Evolutionary conservation across 2,888 invertebrate genomes (phyloP).

Genomic region (Tipula confusa): DNA sequence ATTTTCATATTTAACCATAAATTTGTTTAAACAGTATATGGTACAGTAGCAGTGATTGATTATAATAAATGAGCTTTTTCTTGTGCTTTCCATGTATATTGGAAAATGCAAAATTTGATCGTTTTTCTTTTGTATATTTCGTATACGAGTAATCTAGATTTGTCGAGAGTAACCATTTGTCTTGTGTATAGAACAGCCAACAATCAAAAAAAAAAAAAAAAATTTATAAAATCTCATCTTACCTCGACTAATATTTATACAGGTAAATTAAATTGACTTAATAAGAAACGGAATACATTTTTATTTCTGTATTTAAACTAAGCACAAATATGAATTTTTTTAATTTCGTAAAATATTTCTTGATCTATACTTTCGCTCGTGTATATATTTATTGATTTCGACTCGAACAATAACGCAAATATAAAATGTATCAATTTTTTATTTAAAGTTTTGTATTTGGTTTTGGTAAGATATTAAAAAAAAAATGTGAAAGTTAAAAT

Average conservation of each 20-base stretch:
- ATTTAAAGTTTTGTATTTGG: no score
- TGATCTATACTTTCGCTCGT: no score
- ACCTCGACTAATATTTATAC: background rate
- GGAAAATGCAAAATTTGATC: background rate
- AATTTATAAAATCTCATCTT: background rate
- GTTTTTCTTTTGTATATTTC: background rate
- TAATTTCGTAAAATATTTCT: no score
- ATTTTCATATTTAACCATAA: constrained; percentile 20
- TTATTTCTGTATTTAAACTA: no score
- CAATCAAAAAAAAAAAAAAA: background rate
- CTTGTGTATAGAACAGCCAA: background rate
- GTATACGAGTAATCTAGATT: background rate
- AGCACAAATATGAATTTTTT: no score
- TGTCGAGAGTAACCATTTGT: background rate
- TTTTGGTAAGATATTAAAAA: no score
- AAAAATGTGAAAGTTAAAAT: no score
- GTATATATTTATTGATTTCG: no score
- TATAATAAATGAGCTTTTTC: background rate
- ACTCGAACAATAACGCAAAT: no score
- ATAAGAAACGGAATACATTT: no score
- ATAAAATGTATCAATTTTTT: no score
- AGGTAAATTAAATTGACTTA: constrained; percentile 20
- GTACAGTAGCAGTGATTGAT: constrained; percentile 8
- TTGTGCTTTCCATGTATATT: background rate
- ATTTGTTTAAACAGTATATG: constrained; percentile 3